A percentile compares a stretch with the other conserved stretches of the same genome.
Evolutionary conservation across 1,140 invertebrate species (phyloP).

Genomic region (Sminthurides bifidus): DNA sequence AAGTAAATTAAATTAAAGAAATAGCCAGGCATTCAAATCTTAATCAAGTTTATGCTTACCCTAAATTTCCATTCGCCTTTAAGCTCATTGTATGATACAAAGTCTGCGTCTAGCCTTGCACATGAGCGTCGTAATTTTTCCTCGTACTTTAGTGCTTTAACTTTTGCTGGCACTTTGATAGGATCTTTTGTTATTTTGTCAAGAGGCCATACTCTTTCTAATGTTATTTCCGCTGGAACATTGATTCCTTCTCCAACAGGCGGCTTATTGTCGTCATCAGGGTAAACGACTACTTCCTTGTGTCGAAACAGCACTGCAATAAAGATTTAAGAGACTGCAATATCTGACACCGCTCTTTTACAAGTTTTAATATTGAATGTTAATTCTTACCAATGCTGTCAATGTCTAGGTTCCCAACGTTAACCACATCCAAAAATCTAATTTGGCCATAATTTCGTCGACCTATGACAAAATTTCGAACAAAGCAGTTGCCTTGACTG

Average conservation of each 20-base stretch:
- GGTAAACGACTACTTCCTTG: conserved; percentile 54
- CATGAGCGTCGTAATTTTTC: conserved; percentile 72
- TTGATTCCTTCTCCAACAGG: conserved; percentile 78
- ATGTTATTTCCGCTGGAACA: conserved; percentile 75
- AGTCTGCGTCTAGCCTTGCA: conserved; percentile 71
- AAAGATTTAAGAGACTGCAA: conserved; percentile 9
- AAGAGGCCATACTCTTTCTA: conserved; percentile 88
- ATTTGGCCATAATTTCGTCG: conserved; percentile 85
- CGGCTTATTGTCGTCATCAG: conserved; percentile 53
- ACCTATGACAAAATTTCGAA: conserved; percentile 83
- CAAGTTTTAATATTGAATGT: not conserved
- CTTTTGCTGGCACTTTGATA: conserved; percentile 65
- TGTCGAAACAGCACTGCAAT: conserved; percentile 47
- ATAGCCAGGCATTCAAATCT: not conserved
- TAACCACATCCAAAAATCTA: conserved; percentile 70
- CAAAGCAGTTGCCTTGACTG: conserved; percentile 60
- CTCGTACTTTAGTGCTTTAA: conserved; percentile 74
- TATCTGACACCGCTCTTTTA: not conserved
- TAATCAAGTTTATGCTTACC: conserved; percentile 42
- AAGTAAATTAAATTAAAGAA: not conserved
- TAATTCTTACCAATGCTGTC: conserved; percentile 60
- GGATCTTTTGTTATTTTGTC: conserved; percentile 69
- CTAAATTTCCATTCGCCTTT: conserved; percentile 93
- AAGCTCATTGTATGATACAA: conserved; percentile 82
- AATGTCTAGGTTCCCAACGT: conserved; percentile 77